Percentiles rank a stretch among this genome's conserved stretches.
These are phyloP conservation scores for Agonopterix subpropinquella DNA, from an alignment of 2,888 invertebrate genomes.

Conservation along the genomic window DNA sequence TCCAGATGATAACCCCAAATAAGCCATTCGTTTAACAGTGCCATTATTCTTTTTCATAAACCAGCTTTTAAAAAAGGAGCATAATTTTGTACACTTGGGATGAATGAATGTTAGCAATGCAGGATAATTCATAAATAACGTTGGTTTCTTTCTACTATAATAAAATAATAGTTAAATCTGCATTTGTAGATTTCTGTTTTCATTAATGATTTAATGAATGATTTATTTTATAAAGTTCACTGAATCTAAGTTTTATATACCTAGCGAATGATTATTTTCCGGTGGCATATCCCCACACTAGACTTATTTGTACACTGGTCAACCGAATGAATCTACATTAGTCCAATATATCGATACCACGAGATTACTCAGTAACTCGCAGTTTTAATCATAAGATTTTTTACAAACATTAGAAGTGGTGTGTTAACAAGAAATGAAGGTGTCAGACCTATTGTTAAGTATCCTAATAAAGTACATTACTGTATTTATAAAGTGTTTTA, in stretches of 20 bases:
- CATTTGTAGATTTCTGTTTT: no score
- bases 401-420: slow-evolving; percentile 56
- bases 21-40: slow-evolving; percentile 33
- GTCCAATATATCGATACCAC: background rate
- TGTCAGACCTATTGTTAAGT: slow-evolving; percentile 63
- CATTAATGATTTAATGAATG: no score
- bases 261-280: no score
- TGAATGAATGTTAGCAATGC: no score
- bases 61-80: background rate
- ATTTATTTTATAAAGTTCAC: no score
- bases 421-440: slow-evolving; percentile 56
- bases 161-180: no score
- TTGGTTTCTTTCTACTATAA: no score
- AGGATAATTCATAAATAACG: no score
- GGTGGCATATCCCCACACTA: no score
- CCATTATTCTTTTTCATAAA: slow-evolving; percentile 21
- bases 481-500: slow-evolving; percentile 34
- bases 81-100: background rate
- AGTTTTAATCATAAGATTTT: slow-evolving; percentile 38
- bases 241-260: no score
- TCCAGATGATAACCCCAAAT: slow-evolving; percentile 20
- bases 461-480: slow-evolving; percentile 71
- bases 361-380: slow-evolving; percentile 1
- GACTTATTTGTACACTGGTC: background rate
- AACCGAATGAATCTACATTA: background rate